Percentiles rank a stretch among this genome's conserved stretches.
Conservation (phyloP, 92 coral and sea anemone genomes). For the Palythoa grandiflora region DNA sequence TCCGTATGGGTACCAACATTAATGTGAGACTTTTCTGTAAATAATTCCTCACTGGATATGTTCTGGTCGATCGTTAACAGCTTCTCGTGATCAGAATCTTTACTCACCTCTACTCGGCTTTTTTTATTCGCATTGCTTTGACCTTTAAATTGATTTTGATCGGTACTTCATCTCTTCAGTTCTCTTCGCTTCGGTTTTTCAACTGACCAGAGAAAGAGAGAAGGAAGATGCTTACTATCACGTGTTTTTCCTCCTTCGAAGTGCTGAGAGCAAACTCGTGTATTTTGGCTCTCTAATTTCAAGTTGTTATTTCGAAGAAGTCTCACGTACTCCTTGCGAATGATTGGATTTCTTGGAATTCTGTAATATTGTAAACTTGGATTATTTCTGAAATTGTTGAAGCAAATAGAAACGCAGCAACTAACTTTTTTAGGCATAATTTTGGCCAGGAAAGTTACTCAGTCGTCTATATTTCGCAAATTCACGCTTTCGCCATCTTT, state of each 20-base stretch:
- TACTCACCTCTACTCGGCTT: constrained; percentile 18
- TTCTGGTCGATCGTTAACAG: constrained; percentile 2
- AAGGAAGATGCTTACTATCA: constrained; percentile 58
- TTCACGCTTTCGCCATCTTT: constrained; percentile 22
- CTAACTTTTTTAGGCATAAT: constrained; percentile 50
- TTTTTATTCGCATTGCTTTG: constrained; percentile 16
- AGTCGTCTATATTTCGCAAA: not conserved
- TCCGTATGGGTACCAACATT: constrained; percentile 31
- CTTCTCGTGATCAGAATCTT: constrained; percentile 28
- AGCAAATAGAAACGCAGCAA: constrained; percentile 66
- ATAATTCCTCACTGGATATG: constrained; percentile 19
- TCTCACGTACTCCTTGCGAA: constrained; percentile 51
- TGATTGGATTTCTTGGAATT: constrained; percentile 54
- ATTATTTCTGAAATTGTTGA: constrained; percentile 57
- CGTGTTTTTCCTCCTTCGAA: constrained; percentile 60
- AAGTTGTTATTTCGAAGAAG: constrained; percentile 54
- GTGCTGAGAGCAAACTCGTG: constrained; percentile 63
- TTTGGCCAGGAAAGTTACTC: constrained; percentile 17
- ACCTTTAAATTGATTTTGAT: constrained; percentile 5
- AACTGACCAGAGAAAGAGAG: constrained; percentile 59
- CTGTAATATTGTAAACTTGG: constrained; percentile 52
- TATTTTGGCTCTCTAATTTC: constrained; percentile 48
- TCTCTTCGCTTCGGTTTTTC: constrained; percentile 25
- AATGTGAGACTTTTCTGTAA: constrained; percentile 31
- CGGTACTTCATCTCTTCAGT: constrained; percentile 8